Evolutionary conservation across 2,113 vertebrate genomes (phyloP).

Genomic region (Larimichthys polyactis): DNA sequence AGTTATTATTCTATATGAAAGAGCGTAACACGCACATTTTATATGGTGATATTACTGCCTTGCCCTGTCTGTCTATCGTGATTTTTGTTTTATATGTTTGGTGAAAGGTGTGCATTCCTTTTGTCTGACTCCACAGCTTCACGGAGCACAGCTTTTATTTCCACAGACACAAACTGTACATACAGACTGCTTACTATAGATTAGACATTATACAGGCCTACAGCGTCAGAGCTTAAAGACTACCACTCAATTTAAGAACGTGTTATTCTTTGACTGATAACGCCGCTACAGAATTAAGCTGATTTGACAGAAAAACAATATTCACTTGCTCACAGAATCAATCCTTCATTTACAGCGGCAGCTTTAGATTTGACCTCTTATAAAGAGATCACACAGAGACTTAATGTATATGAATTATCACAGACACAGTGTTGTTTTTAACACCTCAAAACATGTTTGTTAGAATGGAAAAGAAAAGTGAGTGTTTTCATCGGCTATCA

Average conservation of each 20-base stretch:
- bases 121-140: conserved; percentile 17
- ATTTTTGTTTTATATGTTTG: neutral
- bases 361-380: conserved; percentile 48
- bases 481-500: conserved; percentile 10
- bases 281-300: conserved; percentile 35
- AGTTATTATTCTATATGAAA: neutral
- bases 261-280: conserved; percentile 14
- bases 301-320: conserved; percentile 49
- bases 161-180: neutral
- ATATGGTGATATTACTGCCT: neutral
- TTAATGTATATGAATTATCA: conserved; percentile 28
- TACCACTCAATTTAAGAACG: neutral
- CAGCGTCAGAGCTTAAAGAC: conserved; percentile 22
- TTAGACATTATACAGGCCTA: conserved; percentile 5
- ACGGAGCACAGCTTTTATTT: conserved; percentile 7
- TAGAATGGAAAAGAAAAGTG: neutral
- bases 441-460: conserved; percentile 53
- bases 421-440: neutral
- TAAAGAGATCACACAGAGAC: conserved; percentile 46
- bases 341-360: conserved; percentile 7
- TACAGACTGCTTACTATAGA: conserved; percentile 2
- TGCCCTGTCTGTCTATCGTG: neutral
- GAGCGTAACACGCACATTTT: neutral
- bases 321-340: conserved; percentile 15
- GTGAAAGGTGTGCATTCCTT: conserved; percentile 51